Conservation (phyloP, 2,888 invertebrate genomes). For the Caenorhabditis sulstoni region DNA sequence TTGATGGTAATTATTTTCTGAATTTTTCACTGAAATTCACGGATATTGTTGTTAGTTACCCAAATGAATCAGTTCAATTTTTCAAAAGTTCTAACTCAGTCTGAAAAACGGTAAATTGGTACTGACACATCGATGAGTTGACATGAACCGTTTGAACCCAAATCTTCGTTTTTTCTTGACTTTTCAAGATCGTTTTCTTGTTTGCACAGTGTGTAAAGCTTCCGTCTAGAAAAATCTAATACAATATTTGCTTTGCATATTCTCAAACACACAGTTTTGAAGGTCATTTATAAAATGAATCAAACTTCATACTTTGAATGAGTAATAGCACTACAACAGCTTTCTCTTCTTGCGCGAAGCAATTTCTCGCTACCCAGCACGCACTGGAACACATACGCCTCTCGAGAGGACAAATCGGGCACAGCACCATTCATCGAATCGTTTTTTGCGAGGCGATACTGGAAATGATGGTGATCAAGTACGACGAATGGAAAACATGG, state of each 20-base stretch:
- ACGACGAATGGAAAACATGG: background rate
- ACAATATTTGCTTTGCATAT: slow-evolving; percentile 29
- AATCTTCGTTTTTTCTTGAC: background rate
- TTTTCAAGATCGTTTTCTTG: background rate
- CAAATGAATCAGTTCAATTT: too few species aligned
- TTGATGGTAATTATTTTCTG: too few species aligned
- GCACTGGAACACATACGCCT: slow-evolving; percentile 56
- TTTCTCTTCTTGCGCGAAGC: slow-evolving; percentile 13
- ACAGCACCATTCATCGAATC: slow-evolving; percentile 58
- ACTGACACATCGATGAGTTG: too few species aligned
- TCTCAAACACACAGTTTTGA: slow-evolving; percentile 23
- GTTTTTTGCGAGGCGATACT: slow-evolving; percentile 25
- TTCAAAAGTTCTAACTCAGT: too few species aligned
- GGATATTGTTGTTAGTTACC: too few species aligned
- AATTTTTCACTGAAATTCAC: too few species aligned
- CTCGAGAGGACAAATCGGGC: slow-evolving; percentile 53
- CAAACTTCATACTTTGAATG: slow-evolving; percentile 39
- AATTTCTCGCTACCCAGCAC: slow-evolving; percentile 17
- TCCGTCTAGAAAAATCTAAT: slow-evolving; percentile 13
- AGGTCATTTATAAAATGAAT: slow-evolving; percentile 48
- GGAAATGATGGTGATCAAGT: slow-evolving; percentile 4
- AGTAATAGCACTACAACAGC: slow-evolving; percentile 14
- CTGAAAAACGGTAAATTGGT: too few species aligned
- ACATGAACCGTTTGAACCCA: slow-evolving; percentile 8
- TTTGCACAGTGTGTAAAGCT: slow-evolving; percentile 2